Evolutionary conservation across 2,797 vertebrate species (phyloP).

Genomic region (Chelon labrosus): DNA sequence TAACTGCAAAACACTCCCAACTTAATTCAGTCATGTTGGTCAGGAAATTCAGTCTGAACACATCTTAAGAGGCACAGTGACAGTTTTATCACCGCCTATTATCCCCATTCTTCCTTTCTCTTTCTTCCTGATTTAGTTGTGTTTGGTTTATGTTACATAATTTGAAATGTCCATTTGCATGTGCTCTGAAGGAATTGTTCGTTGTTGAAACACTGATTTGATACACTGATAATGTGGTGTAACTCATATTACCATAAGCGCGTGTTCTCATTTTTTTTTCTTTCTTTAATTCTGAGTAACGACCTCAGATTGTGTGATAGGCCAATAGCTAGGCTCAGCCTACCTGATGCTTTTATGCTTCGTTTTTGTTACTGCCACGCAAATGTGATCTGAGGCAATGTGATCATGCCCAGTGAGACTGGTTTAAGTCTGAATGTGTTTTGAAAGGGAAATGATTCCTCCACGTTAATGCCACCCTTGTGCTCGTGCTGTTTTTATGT

Average conservation of each 20-base stretch:
- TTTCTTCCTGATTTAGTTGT: conserved; percentile 47
- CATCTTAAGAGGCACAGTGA: conserved; percentile 45
- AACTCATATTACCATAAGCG: conserved; percentile 44
- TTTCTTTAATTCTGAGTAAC: conserved; percentile 33
- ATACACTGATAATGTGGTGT: conserved; percentile 69
- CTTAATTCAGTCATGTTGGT: background rate
- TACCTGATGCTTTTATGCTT: conserved; percentile 47
- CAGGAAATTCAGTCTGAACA: conserved; percentile 55
- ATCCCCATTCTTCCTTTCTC: conserved; percentile 17
- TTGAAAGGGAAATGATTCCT: conserved; percentile 83
- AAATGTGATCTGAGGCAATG: conserved; percentile 71
- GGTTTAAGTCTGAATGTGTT: conserved; percentile 70
- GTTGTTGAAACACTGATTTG: conserved; percentile 67
- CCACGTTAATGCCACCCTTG: conserved; percentile 60
- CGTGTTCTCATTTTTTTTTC: conserved; percentile 40
- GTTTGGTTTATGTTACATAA: conserved; percentile 59
- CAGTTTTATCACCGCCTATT: conserved; percentile 53
- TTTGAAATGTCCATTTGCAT: conserved; percentile 71
- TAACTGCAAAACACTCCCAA: conserved; percentile 36
- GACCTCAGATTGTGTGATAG: conserved; percentile 53
- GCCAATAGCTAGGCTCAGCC: conserved; percentile 35
- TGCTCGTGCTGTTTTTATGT: conserved; percentile 77
- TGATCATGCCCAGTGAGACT: conserved; percentile 55
- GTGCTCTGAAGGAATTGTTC: conserved; percentile 62
- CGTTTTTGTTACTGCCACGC: conserved; percentile 67